Base-by-base conservation (phyloP, 2,113 vertebrate genomes). In the Gadus macrocephalus region DNA sequence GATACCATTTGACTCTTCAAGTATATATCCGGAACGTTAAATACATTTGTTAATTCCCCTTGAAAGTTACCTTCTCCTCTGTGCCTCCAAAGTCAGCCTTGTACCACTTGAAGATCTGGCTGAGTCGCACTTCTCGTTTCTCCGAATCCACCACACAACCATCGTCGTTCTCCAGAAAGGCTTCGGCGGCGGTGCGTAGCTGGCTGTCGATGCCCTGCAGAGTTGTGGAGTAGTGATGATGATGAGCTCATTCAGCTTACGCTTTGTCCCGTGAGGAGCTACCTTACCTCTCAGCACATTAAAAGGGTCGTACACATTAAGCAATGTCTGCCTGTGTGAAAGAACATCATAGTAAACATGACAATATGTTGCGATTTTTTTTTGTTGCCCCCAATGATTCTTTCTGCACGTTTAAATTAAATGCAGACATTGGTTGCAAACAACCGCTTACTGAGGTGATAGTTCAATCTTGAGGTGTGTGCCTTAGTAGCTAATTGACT, bases 101-200 rank as follows among this genome's bases (percentile, higher is more conserved):
- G 89, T 93, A 93, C 92, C 92, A 93, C 67, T 93, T 93, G 69
- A 93, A 93, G 74, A 93, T 90, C 77, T 90, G 90, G 83, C 90
- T 93, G 25, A 93, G 90, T 66, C 82, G 85, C 65, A 93, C 91
- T 85, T 93, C 92, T 61, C 69, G 74, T 78, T 89, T 91, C 64
- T 70, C 82, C 59, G 83, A 74, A 80, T 93, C 89, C 70, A 93
- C 89, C 72, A 84, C 6, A 14, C 91, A 92, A 71, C 73, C 85
- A 2, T 92, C 87, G 2, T 92, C 89, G 16, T 90, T 89, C 75
- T 93, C 92, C 79, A 93, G 79, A 78, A 93, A 93, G 63, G 89
- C 89, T 62, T 92, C 88, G 0, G 92, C 91, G n/a, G 93, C 89
- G 3, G 71, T 83, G 49, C 77, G 90, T 11, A 93, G 87, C 85